A percentile compares a stretch with the other conserved stretches of the same genome.
Evolutionary conservation across 2,797 vertebrate species (phyloP).

Genomic region (Eulemur albifrons): DNA sequence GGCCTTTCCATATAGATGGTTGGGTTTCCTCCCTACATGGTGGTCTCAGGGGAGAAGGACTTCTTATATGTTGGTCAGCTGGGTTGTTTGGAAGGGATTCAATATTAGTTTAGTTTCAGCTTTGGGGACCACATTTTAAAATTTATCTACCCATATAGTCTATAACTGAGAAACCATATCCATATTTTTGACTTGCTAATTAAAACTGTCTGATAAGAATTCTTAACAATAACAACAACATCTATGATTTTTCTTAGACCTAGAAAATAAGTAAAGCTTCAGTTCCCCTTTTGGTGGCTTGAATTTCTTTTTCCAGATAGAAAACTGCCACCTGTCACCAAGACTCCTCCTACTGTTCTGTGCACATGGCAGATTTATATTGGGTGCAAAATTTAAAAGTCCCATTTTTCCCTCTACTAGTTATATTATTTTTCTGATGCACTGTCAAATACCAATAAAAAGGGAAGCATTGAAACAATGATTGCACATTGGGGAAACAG

Average conservation of each 20-base stretch:
- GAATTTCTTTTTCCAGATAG: constrained; percentile 48
- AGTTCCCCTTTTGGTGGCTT: constrained; percentile 7
- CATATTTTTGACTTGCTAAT: constrained; percentile 45
- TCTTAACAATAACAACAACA: not conserved
- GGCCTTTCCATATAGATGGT: not conserved
- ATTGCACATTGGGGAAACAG: not conserved
- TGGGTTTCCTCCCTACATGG: not conserved
- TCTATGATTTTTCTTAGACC: constrained; percentile 39
- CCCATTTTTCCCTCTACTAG: not conserved
- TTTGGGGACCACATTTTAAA: not conserved
- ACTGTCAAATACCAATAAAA: not conserved
- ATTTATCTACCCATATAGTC: not conserved
- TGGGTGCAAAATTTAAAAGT: constrained; percentile 24
- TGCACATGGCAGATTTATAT: constrained; percentile 21
- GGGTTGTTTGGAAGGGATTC: not conserved
- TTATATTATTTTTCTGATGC: not conserved
- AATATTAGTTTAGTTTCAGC: not conserved
- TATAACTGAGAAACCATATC: not conserved
- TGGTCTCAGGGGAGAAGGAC: not conserved
- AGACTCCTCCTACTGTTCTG: constrained; percentile 25
- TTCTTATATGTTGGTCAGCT: not conserved
- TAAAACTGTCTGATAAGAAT: constrained; percentile 18
- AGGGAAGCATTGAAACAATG: not conserved
- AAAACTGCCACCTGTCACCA: constrained; percentile 44
- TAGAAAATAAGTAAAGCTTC: constrained; percentile 39